Percentiles rank a stretch among this genome's conserved stretches.
Evolutionary conservation across 2,797 vertebrate species (phyloP).

Genomic region (Cynodonichthys magdalenae): DNA sequence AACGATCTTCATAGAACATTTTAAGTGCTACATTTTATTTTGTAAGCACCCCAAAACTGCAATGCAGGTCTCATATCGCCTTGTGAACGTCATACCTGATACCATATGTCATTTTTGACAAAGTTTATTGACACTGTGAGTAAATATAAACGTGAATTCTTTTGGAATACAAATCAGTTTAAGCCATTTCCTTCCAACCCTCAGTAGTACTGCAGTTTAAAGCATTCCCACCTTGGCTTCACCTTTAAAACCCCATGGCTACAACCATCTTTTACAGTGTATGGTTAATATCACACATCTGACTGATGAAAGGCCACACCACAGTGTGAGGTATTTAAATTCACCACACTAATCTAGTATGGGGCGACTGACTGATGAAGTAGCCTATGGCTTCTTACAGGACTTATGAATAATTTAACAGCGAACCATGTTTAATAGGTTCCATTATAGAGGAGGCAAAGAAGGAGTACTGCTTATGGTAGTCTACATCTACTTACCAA

Average conservation of each 20-base stretch:
- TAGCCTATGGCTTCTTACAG: conserved; percentile 70
- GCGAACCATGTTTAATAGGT: conserved; percentile 61
- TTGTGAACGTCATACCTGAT: too few species aligned
- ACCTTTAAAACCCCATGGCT: conserved; percentile 16
- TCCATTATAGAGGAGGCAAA: conserved; percentile 44
- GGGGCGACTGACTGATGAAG: conserved; percentile 68
- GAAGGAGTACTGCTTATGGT: conserved; percentile 14
- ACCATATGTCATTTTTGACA: background rate
- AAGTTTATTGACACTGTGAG: background rate
- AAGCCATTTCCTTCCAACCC: background rate
- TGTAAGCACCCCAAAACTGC: too few species aligned
- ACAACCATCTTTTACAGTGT: conserved; percentile 19
- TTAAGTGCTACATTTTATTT: too few species aligned
- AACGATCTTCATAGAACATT: too few species aligned
- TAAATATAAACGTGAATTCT: background rate
- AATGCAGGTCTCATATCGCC: too few species aligned
- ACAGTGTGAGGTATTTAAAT: conserved; percentile 71
- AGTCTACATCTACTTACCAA: conserved; percentile 4
- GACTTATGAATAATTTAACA: conserved; percentile 72
- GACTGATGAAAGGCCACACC: conserved; percentile 56
- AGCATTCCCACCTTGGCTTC: conserved; percentile 12
- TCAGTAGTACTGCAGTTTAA: conserved; percentile 3
- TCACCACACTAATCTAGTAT: conserved; percentile 68
- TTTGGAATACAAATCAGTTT: background rate
- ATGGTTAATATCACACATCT: conserved; percentile 37